phyloP scores from a whole-genome alignment of 2,888 invertebrate species.

The Acrobasis consociella region DNA sequence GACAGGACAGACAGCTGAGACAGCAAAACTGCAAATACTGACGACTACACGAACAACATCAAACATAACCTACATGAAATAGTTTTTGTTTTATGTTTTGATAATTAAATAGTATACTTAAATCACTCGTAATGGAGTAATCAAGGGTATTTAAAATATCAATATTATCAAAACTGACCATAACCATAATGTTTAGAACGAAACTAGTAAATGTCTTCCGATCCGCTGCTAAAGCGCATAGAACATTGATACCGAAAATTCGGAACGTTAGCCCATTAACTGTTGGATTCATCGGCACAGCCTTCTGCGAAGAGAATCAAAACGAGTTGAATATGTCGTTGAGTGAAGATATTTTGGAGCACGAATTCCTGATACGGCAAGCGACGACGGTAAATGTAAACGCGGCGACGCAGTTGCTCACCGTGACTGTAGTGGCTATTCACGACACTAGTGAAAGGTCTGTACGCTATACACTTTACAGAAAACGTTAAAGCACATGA shows the following conservation, averaged over 20 bases:
- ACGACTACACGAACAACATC: constrained; percentile 6
- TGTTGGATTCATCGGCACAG: constrained; percentile 55
- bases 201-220: constrained; percentile 52
- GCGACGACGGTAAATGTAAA: constrained; percentile 79
- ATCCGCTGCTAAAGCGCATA: constrained; percentile 43
- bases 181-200: constrained; percentile 55
- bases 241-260: constrained; percentile 42
- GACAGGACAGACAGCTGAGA: too few relatives aligned
- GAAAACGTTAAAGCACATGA: too few relatives aligned
- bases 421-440: constrained; percentile 79
- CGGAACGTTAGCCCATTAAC: constrained; percentile 54
- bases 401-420: constrained; percentile 79
- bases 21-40: too few relatives aligned
- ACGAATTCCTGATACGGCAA: constrained; percentile 79
- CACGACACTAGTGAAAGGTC: constrained; percentile 80
- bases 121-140: constrained; percentile 7
- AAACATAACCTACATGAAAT: constrained; percentile 8
- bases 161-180: constrained; percentile 20
- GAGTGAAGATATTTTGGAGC: constrained; percentile 65
- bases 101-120: constrained; percentile 21
- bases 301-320: constrained; percentile 54
- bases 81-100: constrained; percentile 2
- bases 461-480: background rate
- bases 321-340: constrained; percentile 44
- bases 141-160: constrained; percentile 24